These are phyloP conservation scores for Leptopilina clavipes DNA, from an alignment of 1,140 invertebrate genomes.

Conservation along the genomic window DNA sequence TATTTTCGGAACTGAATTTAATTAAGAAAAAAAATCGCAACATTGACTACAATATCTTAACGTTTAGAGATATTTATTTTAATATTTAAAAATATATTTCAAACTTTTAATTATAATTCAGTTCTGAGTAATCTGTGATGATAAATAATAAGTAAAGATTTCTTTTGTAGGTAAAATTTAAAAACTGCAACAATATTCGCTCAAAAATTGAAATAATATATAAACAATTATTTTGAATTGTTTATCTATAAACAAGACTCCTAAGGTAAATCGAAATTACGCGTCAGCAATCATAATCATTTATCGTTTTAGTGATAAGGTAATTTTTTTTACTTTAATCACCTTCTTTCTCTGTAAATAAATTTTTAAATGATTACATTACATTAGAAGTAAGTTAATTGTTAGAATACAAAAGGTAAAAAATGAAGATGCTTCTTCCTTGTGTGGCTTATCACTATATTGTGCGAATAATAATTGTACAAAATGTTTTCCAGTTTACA, in stretches of 20 bases:
- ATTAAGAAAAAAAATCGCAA: background rate
- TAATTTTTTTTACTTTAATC: slow-evolving; percentile 17
- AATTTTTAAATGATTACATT: background rate
- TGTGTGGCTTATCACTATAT: too few relatives aligned
- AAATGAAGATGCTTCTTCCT: too few relatives aligned
- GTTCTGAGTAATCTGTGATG: background rate
- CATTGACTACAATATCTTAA: too few relatives aligned
- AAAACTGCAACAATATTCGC: background rate
- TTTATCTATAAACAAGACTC: background rate
- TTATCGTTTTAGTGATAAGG: slow-evolving; percentile 13
- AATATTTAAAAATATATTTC: background rate
- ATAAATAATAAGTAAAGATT: background rate
- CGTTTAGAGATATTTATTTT: too few relatives aligned
- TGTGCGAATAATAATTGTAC: background rate
- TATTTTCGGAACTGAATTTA: background rate
- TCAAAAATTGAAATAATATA: background rate
- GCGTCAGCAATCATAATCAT: slow-evolving; percentile 1
- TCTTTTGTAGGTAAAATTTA: background rate
- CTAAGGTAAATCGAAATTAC: background rate
- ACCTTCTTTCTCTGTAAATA: background rate
- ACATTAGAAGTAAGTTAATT: background rate
- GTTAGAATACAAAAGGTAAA: background rate
- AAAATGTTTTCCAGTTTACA: background rate
- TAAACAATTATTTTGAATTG: background rate
- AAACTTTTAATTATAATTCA: background rate